Evolutionary conservation across 2,113 vertebrate genomes (phyloP).

Genomic region (Plotosus lineatus): DNA sequence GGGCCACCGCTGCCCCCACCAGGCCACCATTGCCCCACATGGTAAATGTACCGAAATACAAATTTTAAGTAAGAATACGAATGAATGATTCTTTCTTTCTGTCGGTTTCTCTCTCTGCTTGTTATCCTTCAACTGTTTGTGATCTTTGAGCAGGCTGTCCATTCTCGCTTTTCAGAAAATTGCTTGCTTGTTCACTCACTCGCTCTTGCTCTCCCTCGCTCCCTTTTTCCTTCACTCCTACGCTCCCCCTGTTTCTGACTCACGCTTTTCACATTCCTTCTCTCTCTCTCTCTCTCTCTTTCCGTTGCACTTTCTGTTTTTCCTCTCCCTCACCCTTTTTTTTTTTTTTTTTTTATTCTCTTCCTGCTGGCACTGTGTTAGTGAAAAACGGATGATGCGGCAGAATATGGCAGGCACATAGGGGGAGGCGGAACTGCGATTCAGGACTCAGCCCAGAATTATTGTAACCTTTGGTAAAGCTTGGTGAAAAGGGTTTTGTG

Average conservation of each 20-base stretch:
- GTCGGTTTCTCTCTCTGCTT: not conserved
- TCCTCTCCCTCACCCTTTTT: slow-evolving; percentile 49
- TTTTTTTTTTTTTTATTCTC: slow-evolving; percentile 34
- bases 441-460: slow-evolving; percentile 17
- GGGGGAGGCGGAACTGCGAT: slow-evolving; percentile 29
- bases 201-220: not conserved
- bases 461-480: not conserved
- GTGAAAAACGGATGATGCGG: slow-evolving; percentile 94
- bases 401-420: slow-evolving; percentile 75
- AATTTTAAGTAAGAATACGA: not conserved
- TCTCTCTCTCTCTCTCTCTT: slow-evolving; percentile 47
- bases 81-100: not conserved
- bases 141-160: slow-evolving; percentile 15
- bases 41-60: not conserved
- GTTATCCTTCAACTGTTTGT: slow-evolving; percentile 24
- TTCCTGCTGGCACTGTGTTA: slow-evolving; percentile 71
- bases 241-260: slow-evolving; percentile 45
- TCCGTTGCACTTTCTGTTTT: slow-evolving; percentile 51
- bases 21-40: too few species aligned
- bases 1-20: too few species aligned
- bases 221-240: slow-evolving; percentile 32
- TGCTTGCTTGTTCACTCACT: slow-evolving; percentile 5
- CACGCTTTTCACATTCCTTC: slow-evolving; percentile 39
- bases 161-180: slow-evolving; percentile 6
- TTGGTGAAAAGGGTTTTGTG: not conserved